Evolutionary conservation across 2,113 vertebrate species (phyloP), one percentile per base, ranked within the genome.

Genomic region (Malurus elegans): DNA sequence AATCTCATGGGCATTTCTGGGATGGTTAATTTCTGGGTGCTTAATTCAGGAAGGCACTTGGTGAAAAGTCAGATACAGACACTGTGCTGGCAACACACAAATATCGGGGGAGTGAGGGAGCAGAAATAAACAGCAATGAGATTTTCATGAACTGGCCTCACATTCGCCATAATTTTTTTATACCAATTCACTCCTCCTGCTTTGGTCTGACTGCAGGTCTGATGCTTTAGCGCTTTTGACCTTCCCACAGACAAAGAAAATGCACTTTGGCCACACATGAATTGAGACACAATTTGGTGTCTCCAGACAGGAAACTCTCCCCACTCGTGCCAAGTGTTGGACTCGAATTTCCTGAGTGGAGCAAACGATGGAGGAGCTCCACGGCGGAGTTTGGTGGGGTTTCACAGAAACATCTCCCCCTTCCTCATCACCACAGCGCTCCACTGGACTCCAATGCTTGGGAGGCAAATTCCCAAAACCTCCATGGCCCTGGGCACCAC

Each of bases 231-330:
- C 31, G 82, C 34, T 86, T 92, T 88, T 90, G 86, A 90, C 62
- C 79, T 92, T 90, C 90, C n/a, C 75, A 24, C 44, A 91, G 84
- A 71, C 86, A 85, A 82, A 79, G 90, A 45, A 95, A 88, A 84
- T 23, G n/a, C 74, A 61, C 64, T 67, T 62, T 29, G 66, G 70
- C 74, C 88, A 4, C 12, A 42, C 73, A 17, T 11, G 54, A 61
- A 57, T 38, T 38, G 38, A 38, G 38, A 53, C 11, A 4, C 58
- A 69, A 3, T 73, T 76, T 87, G 74, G 44, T 75, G 44, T 85
- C 54, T 47, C 29, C 87, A 91, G 72, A 66, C 91, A 92, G 87
- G 76, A 81, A 92, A 66, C 14, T 86, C 13, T 88, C 48, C 21
- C 53, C 61, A 48, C 61, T 67, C 79, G 54, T 61, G 71, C 74